Percentiles rank a stretch among this genome's conserved stretches.
Evolutionary conservation across 1,140 invertebrate genomes (phyloP).

Genomic region (Platyscapa corneri): DNA sequence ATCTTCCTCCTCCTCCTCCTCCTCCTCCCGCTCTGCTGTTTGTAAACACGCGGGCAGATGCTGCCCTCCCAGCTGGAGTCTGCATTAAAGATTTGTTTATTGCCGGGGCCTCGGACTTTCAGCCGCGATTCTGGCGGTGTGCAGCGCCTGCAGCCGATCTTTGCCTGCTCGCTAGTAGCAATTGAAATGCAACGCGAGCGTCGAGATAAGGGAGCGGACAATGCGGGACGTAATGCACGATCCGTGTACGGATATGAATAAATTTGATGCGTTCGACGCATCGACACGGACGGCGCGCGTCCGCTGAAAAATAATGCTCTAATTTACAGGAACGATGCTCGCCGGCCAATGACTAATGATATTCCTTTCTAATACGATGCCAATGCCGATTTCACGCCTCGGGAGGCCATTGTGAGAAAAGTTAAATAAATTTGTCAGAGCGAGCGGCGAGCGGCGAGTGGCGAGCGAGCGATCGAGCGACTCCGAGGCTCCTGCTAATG

Average conservation of each 20-base stretch:
- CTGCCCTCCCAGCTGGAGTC: background rate
- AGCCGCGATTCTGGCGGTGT: background rate
- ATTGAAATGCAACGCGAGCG: too few relatives aligned
- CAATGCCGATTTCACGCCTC: slow-evolving; percentile 42
- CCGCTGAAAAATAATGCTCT: background rate
- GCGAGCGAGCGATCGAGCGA: background rate
- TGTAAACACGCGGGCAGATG: slow-evolving; percentile 28
- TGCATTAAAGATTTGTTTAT: too few relatives aligned
- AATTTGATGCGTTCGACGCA: too few relatives aligned
- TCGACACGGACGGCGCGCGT: too few relatives aligned
- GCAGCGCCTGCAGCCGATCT: too few relatives aligned
- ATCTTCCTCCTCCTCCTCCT: too few relatives aligned
- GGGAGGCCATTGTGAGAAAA: slow-evolving; percentile 5
- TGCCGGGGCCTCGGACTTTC: background rate
- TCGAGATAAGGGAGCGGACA: background rate
- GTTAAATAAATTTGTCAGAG: slow-evolving; percentile 49
- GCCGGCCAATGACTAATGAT: slow-evolving; percentile 5
- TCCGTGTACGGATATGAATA: background rate
- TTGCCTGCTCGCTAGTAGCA: too few relatives aligned
- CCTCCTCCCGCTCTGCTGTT: background rate
- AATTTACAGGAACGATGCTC: background rate
- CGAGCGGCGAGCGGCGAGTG: too few relatives aligned
- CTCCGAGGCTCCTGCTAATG: slow-evolving; percentile 23
- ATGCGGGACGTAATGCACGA: background rate
- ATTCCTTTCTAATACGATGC: slow-evolving; percentile 7